phyloP scores from a whole-genome alignment of 2,113 vertebrate genomes.

The Cyprinodon variegatus region DNA sequence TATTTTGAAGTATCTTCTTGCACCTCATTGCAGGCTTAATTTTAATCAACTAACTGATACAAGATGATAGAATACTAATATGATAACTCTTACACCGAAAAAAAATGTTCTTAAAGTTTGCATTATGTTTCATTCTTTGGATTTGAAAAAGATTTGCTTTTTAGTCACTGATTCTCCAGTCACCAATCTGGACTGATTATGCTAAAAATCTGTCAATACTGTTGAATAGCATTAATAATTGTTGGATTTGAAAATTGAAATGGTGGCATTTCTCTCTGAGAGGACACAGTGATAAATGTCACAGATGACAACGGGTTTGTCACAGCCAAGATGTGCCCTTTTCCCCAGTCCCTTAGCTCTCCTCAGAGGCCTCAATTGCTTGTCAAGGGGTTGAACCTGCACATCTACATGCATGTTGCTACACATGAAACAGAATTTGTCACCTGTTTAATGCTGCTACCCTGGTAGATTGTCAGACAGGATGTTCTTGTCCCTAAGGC shows the following conservation, averaged over 20 bases:
- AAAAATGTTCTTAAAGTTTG: background rate
- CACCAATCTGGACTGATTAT: background rate
- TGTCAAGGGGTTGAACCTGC: conserved; percentile 77
- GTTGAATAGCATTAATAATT: background rate
- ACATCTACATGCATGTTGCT: conserved; percentile 78
- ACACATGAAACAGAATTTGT: conserved; percentile 62
- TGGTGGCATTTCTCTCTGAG: conserved; percentile 54
- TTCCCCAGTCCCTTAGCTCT: conserved; percentile 67
- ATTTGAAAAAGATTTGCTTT: background rate
- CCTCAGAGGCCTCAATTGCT: conserved; percentile 71
- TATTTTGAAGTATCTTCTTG: no score
- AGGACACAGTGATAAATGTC: conserved; percentile 77
- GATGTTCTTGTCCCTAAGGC: conserved; percentile 64
- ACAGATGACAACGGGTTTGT: conserved; percentile 75
- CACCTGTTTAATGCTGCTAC: conserved; percentile 55
- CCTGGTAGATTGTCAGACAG: conserved; percentile 59
- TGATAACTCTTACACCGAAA: no score
- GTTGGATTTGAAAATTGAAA: conserved; percentile 38
- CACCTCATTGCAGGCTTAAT: background rate
- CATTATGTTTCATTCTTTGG: background rate
- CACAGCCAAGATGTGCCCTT: conserved; percentile 75
- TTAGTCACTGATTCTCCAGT: background rate
- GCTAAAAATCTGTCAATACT: background rate
- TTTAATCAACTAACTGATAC: no score
- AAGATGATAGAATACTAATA: no score